Conservation (phyloP, 2,888 invertebrate species). For the Troides aeacus region DNA sequence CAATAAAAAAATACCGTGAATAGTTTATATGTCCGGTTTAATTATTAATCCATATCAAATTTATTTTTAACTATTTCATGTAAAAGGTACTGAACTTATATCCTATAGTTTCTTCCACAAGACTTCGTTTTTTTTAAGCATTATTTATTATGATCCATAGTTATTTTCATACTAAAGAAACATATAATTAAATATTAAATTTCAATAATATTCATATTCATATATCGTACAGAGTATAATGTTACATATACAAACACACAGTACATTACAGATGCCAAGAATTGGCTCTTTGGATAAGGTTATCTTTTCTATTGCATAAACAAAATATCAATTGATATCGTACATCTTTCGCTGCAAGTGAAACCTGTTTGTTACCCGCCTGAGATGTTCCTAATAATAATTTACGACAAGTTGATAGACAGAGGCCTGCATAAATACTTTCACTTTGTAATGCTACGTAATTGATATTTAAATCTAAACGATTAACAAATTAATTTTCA, state of each 20-base stretch:
- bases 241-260: no score
- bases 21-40: background rate
- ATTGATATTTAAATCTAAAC: background rate
- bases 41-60: background rate
- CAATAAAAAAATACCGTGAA: constrained; percentile 13
- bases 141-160: no score
- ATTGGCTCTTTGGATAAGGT: background rate
- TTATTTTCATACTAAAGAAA: no score
- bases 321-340: background rate
- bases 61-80: background rate
- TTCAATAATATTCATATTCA: no score
- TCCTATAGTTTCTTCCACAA: no score
- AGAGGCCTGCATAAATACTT: background rate
- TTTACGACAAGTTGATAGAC: background rate
- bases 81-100: no score
- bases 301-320: background rate
- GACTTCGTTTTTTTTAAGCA: no score
- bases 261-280: background rate
- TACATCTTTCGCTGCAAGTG: constrained; percentile 5
- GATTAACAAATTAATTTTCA: background rate
- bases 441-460: background rate
- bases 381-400: background rate
- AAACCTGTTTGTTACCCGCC: background rate
- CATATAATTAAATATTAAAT: no score
- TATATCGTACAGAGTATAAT: no score